Conservation (phyloP, 2,113 vertebrate species). For the Rousettus leschenaultii region DNA sequence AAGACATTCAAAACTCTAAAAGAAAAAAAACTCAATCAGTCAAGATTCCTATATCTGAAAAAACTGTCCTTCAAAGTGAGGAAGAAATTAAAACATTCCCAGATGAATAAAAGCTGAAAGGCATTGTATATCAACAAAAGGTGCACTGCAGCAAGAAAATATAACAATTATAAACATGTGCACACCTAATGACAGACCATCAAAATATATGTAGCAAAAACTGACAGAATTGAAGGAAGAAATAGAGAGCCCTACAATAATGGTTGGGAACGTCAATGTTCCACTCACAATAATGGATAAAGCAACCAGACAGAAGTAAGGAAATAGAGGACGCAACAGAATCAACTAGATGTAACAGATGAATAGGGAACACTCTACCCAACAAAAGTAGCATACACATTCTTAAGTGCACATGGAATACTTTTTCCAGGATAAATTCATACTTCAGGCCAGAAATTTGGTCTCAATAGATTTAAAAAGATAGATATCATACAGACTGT, state of each 20-base stretch:
- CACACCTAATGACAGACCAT: background rate
- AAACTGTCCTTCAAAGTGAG: background rate
- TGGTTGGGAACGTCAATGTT: background rate
- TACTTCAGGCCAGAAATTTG: background rate
- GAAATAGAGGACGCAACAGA: background rate
- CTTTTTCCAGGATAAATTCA: background rate
- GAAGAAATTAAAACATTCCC: background rate
- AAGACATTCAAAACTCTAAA: background rate
- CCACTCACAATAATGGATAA: background rate
- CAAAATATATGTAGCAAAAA: background rate
- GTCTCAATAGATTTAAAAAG: background rate
- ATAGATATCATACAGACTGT: background rate
- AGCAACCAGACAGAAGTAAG: background rate
- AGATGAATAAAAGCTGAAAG: background rate
- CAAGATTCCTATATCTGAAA: background rate
- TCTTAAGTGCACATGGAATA: background rate
- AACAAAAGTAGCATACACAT: background rate
- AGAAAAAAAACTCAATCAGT: background rate
- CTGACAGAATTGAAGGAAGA: background rate
- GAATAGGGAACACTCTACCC: background rate
- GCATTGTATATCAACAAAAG: background rate
- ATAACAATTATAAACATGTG: background rate
- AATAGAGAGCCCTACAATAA: background rate
- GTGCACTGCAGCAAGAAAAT: background rate
- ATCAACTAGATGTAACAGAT: background rate